Base-by-base conservation (phyloP, 2,888 invertebrate genomes). In the Lasioglossum vierecki region DNA sequence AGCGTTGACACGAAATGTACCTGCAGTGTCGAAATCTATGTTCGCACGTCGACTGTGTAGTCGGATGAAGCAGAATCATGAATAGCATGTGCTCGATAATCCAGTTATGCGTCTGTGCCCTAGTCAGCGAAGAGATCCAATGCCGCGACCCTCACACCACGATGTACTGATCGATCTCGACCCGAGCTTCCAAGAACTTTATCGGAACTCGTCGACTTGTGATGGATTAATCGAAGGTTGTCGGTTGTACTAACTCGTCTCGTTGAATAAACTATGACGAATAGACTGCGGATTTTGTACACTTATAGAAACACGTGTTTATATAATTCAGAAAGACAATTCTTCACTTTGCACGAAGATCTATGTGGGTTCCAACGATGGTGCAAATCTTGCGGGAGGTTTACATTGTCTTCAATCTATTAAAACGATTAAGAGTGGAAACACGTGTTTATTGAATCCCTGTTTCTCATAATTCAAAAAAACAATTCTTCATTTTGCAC, bases 61-160 rank as follows among this genome's bases (percentile, higher is more conserved):
- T 53, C 49, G 49, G 2, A 22, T 5, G 26, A 13, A 26, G 15
- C 30, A 15, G 63, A 63, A 63, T 63, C 15, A 6, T 4, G 63
- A 30, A 53, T 8, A 53, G 63, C 26, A 35, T 30, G 66, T 66
- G 66, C 66, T 66, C 35, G 66, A 18, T 66, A 66, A 66, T 66
- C 66, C 66, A 66, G 66, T 66, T 35, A 66, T 22, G 66, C 66
- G 18, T 35, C 15, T 15, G 30, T 35, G 18, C 66, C 66, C 66
- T 66, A 66, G 66, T 66, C 30, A 35, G 35, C 30, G 66, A 35
- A 66, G 66, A 66, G 35, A 66, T 66, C 66, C 35, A 66, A 66
- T 35, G 66, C 22, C 66, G 18, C 35, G 66, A 66, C 66, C 66
- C 66, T 66, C 30, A 9, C 9, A 35, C 30, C 30, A 22, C 8